Base-by-base conservation (phyloP, 2,888 invertebrate genomes). In the Lampropteryx suffumata region DNA sequence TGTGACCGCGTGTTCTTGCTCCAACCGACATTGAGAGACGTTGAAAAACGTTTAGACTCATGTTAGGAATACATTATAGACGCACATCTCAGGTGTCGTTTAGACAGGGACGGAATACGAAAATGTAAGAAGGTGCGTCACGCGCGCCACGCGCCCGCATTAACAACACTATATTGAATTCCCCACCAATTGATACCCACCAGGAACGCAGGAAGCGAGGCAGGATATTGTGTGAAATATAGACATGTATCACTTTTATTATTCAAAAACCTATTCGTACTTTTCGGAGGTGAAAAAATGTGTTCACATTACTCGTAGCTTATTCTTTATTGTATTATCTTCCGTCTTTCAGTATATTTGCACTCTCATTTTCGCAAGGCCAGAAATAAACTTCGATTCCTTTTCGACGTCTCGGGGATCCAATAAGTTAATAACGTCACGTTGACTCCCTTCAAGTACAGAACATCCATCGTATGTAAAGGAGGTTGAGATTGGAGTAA, bases 91-190 rank as follows among this genome's bases (percentile, higher is more conserved):
- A 77, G 75, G 72, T 75, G 72, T 67, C 68, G 66, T 61, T 52
- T 63, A 55, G 64, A 75, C 80, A 69, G 43, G 69, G 36, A 47
- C 53, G 34, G 87, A 83, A 85, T 87, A 84, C 73, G 62, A 73
- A 73, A 67, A 41, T 41, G 35, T 48, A 24, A 30, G 32, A 33
- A 65, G 64, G 66, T 63, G 69, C 68, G 76, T 73, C 72, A 70
- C 61, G 62, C 62, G 59, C 66, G 63, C 51, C 60, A 50, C 66
- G 67, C 64, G 70, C 76, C 74, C 74, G 78, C 80, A 79, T 61
- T 67, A 66, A 72, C 70, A 67, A 59, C 72, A 67, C 71, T 73
- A 79, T 86, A 85, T 84, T 84, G 82, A 84, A 85, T 84, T 83
- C 80, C 73, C 71, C 61, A 74, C 68, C 82, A 82, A 85, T 83